Evolutionary conservation across 2,888 invertebrate genomes (phyloP).

Genomic region (Taenaris catops): DNA sequence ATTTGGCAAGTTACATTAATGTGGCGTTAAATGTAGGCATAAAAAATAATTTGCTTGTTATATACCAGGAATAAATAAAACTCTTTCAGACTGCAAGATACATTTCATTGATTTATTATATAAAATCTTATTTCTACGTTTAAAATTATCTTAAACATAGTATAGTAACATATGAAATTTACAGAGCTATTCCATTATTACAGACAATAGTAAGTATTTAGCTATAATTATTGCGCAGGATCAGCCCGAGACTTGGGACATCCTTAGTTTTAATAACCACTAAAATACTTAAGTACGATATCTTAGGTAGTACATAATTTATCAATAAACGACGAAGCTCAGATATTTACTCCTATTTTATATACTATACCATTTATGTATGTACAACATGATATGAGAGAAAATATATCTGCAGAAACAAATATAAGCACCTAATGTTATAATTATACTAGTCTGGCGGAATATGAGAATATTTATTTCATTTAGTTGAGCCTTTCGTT

Average conservation of each 20-base stretch:
- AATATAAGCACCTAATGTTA: slow-evolving; percentile 51
- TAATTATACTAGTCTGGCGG: slow-evolving; percentile 20
- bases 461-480: slow-evolving; percentile 18
- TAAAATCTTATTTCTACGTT: slow-evolving; percentile 77
- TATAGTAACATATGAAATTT: slow-evolving; percentile 77
- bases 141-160: slow-evolving; percentile 66
- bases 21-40: too few species aligned
- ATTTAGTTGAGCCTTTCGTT: slow-evolving; percentile 23
- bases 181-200: slow-evolving; percentile 72
- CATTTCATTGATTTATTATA: slow-evolving; percentile 79
- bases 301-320: slow-evolving; percentile 54
- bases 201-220: slow-evolving; percentile 70
- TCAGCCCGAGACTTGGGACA: slow-evolving; percentile 46
- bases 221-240: slow-evolving; percentile 77
- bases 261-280: slow-evolving; percentile 51
- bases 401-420: slow-evolving; percentile 59
- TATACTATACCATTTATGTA: slow-evolving; percentile 62
- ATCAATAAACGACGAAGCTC: slow-evolving; percentile 73
- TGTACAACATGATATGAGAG: slow-evolving; percentile 74
- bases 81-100: slow-evolving; percentile 53
- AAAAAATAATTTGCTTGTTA: too few species aligned
- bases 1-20: too few species aligned
- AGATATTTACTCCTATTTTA: slow-evolving; percentile 72
- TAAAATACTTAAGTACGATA: slow-evolving; percentile 65
- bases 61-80: slow-evolving; percentile 44